Evolutionary conservation across 2,113 vertebrate genomes (phyloP).

Genomic region (Rhinichthys klamathensis): DNA sequence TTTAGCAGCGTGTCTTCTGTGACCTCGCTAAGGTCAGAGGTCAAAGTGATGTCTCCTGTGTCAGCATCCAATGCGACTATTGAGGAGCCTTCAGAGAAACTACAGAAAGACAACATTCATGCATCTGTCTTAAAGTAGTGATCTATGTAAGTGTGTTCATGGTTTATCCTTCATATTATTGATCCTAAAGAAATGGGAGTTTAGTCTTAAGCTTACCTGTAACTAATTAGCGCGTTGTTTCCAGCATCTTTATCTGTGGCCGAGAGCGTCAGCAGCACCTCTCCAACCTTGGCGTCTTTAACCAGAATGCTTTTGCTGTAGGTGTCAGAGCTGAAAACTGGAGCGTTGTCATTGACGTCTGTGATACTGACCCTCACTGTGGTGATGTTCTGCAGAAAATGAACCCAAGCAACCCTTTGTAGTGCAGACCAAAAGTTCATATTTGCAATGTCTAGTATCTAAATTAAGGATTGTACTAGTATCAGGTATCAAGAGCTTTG

Average conservation of each 20-base stretch:
- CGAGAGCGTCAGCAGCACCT: constrained; percentile 60
- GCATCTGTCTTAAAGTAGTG: neutral
- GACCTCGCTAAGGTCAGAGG: constrained; percentile 64
- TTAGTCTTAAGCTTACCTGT: constrained; percentile 67
- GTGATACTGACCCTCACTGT: constrained; percentile 67
- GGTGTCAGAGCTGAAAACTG: constrained; percentile 64
- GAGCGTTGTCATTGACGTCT: constrained; percentile 76
- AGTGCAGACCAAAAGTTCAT: neutral
- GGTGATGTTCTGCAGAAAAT: constrained; percentile 73
- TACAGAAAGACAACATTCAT: constrained; percentile 46
- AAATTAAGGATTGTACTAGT: neutral
- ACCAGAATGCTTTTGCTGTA: constrained; percentile 60
- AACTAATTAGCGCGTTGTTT: constrained; percentile 67
- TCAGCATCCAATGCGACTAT: constrained; percentile 69
- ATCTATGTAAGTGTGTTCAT: neutral
- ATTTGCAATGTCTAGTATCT: neutral
- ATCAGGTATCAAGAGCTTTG: neutral
- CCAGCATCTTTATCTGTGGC: constrained; percentile 71
- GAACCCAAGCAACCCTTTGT: constrained; percentile 13
- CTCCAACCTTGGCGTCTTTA: constrained; percentile 66
- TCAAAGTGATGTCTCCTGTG: constrained; percentile 75
- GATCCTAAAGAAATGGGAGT: neutral
- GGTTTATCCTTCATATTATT: neutral
- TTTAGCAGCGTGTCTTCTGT: constrained; percentile 65
- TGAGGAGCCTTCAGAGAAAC: constrained; percentile 67